Evolutionary conservation across 2,888 invertebrate species (phyloP), one percentile per base, ranked within the genome.

Genomic region (Heliconius sara): DNA sequence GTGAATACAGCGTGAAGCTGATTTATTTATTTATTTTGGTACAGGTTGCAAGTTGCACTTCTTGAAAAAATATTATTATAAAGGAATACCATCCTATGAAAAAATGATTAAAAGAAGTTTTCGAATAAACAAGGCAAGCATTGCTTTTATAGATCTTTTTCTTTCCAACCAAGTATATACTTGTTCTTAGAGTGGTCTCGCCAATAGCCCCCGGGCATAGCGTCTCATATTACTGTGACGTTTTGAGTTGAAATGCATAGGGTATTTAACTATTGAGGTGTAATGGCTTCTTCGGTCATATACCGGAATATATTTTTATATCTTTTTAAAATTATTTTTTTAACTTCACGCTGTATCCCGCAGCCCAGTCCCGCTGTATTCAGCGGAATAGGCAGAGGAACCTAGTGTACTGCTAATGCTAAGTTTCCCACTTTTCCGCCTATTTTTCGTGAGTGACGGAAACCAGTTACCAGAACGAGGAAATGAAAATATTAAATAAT

Each of bases 151-250:
- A 78, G 73, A 78, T 67, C 67, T 67, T 74, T 78, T 78, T 74
- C 74, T 78, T 74, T 74, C 43, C 73, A 67, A 70, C 39, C 73
- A 67, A 66, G 52, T 67, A 27, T 72, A 67, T 78, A 67, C 60
- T 77, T 70, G 70, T 70, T 77, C 60, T 78, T 39, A 22, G 67
- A 78, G 74, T 72, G 47, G 72, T 78, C 73, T 73, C 66, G 78
- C 67, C 78, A 67, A 78, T 78, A 78, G 78, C 78, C 78, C 60
- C 39, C n/a, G 78, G 78, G 57, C 39, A 73, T 27, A 39, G 57
- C 66, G 72, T 74, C 73, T 74, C 73, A 74, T 74, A 78, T 78
- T 78, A 78, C 78, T 67, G 25, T 75, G 73, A 73, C 77, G 63
- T 77, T 68, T 77, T 34, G 52, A 78, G 65, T 77, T 34, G 43